A percentile compares a stretch with the other conserved stretches of the same genome.
Conservation (phyloP, 2,113 vertebrate species). For the Pluvialis apricaria region DNA sequence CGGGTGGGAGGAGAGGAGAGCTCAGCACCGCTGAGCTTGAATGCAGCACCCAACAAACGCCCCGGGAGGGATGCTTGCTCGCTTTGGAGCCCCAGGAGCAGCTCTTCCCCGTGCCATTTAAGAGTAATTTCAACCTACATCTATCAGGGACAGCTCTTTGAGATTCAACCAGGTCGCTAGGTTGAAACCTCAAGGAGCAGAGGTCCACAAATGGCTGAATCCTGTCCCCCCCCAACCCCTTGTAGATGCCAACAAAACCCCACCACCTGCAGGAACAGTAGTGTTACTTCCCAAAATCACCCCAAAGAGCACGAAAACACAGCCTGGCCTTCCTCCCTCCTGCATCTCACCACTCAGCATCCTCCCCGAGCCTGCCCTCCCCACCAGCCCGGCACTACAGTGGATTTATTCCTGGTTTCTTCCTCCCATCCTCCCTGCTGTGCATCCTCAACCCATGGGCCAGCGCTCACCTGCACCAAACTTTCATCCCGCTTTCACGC, state of each 20-base stretch:
- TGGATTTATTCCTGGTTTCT: not conserved
- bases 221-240: not conserved
- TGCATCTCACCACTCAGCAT: not conserved
- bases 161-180: not conserved
- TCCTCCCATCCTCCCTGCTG: not conserved
- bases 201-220: not conserved
- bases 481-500: not conserved
- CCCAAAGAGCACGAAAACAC: not conserved
- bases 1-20: not conserved
- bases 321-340: not conserved
- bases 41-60: rapidly evolving
- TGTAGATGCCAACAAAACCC: not conserved
- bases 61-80: not conserved
- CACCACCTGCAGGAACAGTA: not conserved
- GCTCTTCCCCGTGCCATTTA: rapidly evolving
- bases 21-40: not conserved
- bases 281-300: rapidly evolving
- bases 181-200: not conserved
- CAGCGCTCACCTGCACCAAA: not conserved
- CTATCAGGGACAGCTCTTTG: not conserved
- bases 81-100: not conserved
- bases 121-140: not conserved
- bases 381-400: not conserved
- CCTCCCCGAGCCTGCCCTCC: rapidly evolving
- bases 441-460: not conserved